phyloP scores from a whole-genome alignment of 2,113 vertebrate species.

The Dicrurus megarhynchus region DNA sequence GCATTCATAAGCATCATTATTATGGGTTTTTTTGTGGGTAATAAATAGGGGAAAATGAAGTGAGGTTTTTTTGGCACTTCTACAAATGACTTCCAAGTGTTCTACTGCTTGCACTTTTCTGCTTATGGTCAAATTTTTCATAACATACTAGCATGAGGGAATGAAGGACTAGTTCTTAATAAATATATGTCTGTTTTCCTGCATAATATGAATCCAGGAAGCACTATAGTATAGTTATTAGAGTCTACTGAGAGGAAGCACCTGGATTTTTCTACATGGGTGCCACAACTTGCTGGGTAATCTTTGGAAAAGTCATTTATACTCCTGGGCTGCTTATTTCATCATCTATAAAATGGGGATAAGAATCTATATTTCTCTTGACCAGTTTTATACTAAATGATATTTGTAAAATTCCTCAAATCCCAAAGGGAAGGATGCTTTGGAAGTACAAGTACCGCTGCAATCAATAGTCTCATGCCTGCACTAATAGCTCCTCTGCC shows the following conservation, averaged over 20 bases:
- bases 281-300: background rate
- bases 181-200: background rate
- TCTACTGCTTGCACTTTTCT: background rate
- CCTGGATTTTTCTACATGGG: background rate
- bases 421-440: background rate
- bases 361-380: background rate
- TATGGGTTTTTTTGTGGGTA: background rate
- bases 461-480: background rate
- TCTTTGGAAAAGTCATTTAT: background rate
- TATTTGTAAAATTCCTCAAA: background rate
- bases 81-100: background rate
- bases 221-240: background rate
- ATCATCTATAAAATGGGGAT: background rate
- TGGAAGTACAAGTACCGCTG: background rate
- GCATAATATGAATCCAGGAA: background rate
- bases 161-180: background rate
- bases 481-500: background rate
- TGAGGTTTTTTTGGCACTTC: background rate
- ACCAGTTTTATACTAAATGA: background rate
- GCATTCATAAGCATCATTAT: background rate
- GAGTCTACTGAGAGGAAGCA: background rate
- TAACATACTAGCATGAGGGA: background rate
- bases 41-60: background rate
- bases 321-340: background rate
- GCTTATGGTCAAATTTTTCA: background rate